Conservation (phyloP, 1,140 invertebrate species). For the Platyscapa corneri region DNA sequence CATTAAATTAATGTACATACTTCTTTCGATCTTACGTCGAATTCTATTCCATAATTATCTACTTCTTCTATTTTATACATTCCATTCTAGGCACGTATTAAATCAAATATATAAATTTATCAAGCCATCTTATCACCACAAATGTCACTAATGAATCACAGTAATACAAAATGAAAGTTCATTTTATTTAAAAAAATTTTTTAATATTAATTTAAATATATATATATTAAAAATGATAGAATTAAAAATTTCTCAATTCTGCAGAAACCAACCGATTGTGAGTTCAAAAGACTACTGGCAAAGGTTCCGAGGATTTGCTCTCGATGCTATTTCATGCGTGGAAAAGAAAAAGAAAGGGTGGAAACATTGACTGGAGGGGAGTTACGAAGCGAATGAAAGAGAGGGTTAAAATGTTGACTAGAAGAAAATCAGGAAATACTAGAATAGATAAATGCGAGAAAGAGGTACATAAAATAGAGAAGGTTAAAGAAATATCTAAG, state of each 20-base stretch:
- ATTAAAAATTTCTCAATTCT: background rate
- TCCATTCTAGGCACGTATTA: background rate
- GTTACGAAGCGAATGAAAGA: background rate
- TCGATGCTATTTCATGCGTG: background rate
- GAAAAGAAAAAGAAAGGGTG: constrained; percentile 9
- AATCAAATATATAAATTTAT: too few relatives aligned
- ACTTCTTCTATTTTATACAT: background rate
- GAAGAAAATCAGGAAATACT: background rate
- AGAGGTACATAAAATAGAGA: background rate
- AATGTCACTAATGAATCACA: background rate
- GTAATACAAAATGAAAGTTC: background rate
- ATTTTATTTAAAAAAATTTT: too few relatives aligned
- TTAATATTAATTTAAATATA: too few relatives aligned
- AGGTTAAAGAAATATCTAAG: background rate
- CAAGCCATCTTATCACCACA: background rate
- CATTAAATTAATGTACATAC: background rate
- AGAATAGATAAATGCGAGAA: background rate
- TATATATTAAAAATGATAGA: background rate
- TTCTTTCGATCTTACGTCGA: background rate
- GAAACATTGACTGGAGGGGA: constrained; percentile 4
- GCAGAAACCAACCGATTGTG: background rate
- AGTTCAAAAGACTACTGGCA: background rate
- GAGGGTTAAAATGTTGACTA: background rate
- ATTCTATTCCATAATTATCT: background rate
- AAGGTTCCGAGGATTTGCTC: background rate